These are phyloP conservation scores for Condylura cristata DNA, from an alignment of 2,113 vertebrate species.

Conservation along the genomic window DNA sequence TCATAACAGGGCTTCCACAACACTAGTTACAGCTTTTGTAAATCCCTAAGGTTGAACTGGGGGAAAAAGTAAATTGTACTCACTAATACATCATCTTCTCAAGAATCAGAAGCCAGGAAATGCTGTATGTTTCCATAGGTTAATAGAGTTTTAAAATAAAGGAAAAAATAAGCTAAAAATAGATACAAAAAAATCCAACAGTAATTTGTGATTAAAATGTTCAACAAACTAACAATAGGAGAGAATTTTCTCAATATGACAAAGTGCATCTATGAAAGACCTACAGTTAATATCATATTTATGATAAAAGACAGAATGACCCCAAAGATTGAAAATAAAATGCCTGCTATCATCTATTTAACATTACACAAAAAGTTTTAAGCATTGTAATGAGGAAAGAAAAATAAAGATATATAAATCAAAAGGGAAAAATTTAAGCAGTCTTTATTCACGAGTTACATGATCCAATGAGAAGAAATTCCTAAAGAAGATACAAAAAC, in stretches of 20 bases:
- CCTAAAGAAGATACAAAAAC: not conserved
- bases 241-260: not conserved
- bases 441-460: not conserved
- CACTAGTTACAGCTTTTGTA: not conserved
- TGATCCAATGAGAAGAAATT: not conserved
- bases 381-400: not conserved
- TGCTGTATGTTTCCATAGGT: not conserved
- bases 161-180: not conserved
- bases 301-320: not conserved
- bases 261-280: not conserved
- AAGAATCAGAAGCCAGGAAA: not conserved
- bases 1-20: not conserved
- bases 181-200: not conserved
- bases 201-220: not conserved
- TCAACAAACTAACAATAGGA: not conserved
- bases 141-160: not conserved
- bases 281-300: not conserved
- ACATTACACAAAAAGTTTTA: not conserved
- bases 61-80: not conserved
- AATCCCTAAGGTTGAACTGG: not conserved
- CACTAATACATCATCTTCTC: not conserved
- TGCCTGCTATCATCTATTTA: not conserved
- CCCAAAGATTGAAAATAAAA: conserved; percentile 1
- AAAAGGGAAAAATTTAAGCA: not conserved
- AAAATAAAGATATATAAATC: not conserved